Evolutionary conservation across 2,113 vertebrate genomes (phyloP).

Genomic region (Heteronetta atricapilla): DNA sequence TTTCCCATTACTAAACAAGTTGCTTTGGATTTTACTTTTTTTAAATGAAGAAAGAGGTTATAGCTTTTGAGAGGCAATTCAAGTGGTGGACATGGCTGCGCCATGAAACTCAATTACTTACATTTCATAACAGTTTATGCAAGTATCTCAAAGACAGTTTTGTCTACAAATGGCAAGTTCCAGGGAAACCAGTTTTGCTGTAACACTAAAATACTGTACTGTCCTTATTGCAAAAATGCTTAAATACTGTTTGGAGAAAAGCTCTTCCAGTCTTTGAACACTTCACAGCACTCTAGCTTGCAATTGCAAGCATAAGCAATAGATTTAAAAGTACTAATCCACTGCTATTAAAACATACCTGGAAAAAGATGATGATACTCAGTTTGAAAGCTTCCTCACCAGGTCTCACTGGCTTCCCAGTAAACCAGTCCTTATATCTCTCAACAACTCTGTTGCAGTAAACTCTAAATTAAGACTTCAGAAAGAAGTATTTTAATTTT

Average conservation of each 20-base stretch:
- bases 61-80: background rate
- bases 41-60: background rate
- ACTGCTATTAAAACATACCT: background rate
- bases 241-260: background rate
- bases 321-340: background rate
- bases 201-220: background rate
- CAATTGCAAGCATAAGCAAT: background rate
- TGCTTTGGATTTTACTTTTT: background rate
- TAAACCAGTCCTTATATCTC: rapidly evolving
- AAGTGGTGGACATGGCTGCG: background rate
- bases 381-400: background rate
- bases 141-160: background rate
- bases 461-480: background rate
- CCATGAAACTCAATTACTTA: background rate
- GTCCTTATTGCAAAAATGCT: background rate
- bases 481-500: background rate
- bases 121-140: background rate
- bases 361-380: background rate
- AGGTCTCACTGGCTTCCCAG: background rate
- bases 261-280: background rate
- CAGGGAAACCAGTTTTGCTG: background rate
- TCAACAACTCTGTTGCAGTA: background rate
- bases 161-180: background rate
- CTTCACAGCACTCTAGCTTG: background rate
- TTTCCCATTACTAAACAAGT: background rate